These are phyloP conservation scores for Lepetodrilus schrolli DNA, from an alignment of 2,888 invertebrate genomes.

Conservation along the genomic window DNA sequence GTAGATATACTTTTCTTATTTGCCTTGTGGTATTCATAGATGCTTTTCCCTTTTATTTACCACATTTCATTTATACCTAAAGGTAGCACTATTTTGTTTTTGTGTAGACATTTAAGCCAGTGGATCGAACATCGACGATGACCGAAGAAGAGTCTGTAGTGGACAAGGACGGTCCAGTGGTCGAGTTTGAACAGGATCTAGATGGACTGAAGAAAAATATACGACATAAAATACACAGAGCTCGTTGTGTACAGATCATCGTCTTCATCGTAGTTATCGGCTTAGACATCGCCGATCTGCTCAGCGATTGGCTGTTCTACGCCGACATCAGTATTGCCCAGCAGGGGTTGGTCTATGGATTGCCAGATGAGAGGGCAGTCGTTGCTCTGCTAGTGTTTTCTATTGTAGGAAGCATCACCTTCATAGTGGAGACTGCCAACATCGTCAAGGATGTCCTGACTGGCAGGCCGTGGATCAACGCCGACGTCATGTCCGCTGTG, in stretches of 20 bases:
- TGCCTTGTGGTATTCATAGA: too few species aligned
- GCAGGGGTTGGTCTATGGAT: slow-evolving; percentile 52
- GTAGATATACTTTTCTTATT: too few species aligned
- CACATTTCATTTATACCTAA: too few species aligned
- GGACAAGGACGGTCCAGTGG: too few species aligned
- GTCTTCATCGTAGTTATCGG: slow-evolving; percentile 44
- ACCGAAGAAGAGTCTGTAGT: too few species aligned
- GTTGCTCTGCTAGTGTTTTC: slow-evolving; percentile 44
- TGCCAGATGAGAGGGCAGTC: slow-evolving; percentile 32
- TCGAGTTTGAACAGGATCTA: not conserved
- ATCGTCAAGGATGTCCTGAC: slow-evolving; percentile 38
- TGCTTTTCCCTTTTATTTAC: too few species aligned
- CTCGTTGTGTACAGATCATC: not conserved
- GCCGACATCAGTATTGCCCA: slow-evolving; percentile 42
- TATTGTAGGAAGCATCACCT: slow-evolving; percentile 44
- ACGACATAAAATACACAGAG: not conserved
- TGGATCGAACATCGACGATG: too few species aligned
- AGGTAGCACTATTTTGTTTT: too few species aligned
- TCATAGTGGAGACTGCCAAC: slow-evolving; percentile 42
- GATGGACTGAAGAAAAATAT: not conserved
- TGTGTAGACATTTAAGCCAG: too few species aligned
- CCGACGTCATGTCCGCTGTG: slow-evolving; percentile 44
- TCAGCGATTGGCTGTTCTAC: slow-evolving; percentile 53
- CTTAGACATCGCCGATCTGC: slow-evolving; percentile 44
- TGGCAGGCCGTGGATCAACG: slow-evolving; percentile 36